Evolutionary conservation across 1,140 invertebrate genomes (phyloP).

Genomic region (Holcopasites calliopsidis): DNA sequence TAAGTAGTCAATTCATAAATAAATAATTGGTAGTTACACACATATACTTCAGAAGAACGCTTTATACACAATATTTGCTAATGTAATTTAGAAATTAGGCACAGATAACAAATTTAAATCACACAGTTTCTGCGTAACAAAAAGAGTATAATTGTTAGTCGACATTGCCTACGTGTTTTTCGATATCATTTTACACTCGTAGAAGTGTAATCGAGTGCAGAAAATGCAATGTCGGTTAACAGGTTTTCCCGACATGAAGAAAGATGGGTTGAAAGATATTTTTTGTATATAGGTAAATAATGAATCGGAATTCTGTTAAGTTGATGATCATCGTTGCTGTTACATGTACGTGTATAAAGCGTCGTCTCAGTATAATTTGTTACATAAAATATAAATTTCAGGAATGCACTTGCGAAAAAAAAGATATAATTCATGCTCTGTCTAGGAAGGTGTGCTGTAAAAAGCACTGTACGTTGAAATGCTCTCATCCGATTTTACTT

Average conservation of each 20-base stretch:
- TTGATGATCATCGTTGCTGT: constrained; percentile 40
- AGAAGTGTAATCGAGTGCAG: neutral
- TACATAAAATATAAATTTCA: constrained; percentile 20
- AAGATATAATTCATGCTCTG: constrained; percentile 31
- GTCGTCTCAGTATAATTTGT: constrained; percentile 34
- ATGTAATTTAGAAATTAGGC: constrained; percentile 29
- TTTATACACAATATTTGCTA: constrained; percentile 43
- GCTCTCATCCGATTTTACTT: constrained; percentile 47
- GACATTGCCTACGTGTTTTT: constrained; percentile 21
- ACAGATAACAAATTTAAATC: constrained; percentile 13
- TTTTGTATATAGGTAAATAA: constrained; percentile 42
- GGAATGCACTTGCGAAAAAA: constrained; percentile 8
- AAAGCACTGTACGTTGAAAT: constrained; percentile 20
- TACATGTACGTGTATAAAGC: constrained; percentile 34
- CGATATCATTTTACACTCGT: constrained; percentile 17
- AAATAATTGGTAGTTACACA: constrained; percentile 34
- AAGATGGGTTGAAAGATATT: constrained; percentile 14
- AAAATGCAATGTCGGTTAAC: neutral
- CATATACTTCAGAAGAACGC: constrained; percentile 18
- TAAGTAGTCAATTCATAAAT: constrained; percentile 41
- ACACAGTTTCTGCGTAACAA: constrained; percentile 22
- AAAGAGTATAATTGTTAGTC: constrained; percentile 12
- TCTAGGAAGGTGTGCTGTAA: constrained; percentile 18
- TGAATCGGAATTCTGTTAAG: constrained; percentile 16
- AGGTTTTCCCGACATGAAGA: neutral